Conservation (phyloP, 2,113 vertebrate species). For the Tauraco erythrolophus region DNA sequence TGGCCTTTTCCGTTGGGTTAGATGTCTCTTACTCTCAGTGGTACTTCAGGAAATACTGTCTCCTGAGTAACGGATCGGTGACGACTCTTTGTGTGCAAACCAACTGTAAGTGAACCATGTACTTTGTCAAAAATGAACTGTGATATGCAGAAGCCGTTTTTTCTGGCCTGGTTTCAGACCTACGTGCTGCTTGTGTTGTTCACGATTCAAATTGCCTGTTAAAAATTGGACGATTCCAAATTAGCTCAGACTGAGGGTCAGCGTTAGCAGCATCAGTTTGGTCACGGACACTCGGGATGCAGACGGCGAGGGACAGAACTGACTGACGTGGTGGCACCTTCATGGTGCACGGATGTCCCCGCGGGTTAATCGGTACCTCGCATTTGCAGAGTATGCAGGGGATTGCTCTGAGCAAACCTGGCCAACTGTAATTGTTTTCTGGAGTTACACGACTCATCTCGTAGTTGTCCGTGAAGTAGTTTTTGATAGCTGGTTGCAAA, state of each 20-base stretch:
- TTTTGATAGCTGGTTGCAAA: neutral
- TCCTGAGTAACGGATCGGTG: neutral
- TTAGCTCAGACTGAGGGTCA: neutral
- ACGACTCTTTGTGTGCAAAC: neutral
- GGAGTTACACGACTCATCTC: neutral
- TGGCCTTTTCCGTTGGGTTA: neutral
- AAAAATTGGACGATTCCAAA: neutral
- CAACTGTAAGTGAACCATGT: neutral
- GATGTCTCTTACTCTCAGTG: neutral
- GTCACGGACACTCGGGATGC: neutral
- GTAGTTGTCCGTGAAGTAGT: neutral
- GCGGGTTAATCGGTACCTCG: neutral
- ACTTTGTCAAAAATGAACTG: neutral
- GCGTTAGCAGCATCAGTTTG: neutral
- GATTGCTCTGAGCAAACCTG: neutral
- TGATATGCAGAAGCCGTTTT: accelerated
- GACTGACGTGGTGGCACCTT: neutral
- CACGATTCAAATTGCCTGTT: neutral
- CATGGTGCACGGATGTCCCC: neutral
- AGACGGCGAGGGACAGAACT: neutral
- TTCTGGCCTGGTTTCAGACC: neutral
- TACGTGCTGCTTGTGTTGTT: neutral
- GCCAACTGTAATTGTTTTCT: neutral
- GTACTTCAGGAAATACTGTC: neutral
- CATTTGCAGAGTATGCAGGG: neutral